phyloP scores from a whole-genome alignment of 2,797 vertebrate species.

The Sebastes reedi region DNA sequence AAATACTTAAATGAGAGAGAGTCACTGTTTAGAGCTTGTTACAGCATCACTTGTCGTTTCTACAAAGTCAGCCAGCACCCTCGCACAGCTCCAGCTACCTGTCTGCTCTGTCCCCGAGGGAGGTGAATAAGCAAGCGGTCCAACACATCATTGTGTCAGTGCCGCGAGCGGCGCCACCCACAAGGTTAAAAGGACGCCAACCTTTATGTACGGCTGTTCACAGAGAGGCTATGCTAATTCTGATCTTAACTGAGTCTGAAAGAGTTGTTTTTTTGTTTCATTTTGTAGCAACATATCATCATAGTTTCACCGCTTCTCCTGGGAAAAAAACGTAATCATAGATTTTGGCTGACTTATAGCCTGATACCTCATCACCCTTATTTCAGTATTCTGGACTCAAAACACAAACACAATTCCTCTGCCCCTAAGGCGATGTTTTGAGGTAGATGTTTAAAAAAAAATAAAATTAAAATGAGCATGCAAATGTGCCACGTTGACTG shows the following conservation, averaged over 20 bases:
- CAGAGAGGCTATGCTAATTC: conserved; percentile 58
- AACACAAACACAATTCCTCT: conserved; percentile 30
- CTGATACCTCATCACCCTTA: conserved; percentile 28
- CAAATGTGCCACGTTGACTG: conserved; percentile 19
- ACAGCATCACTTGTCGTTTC: conserved; percentile 40
- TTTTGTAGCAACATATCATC: conserved; percentile 41
- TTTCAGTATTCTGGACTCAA: conserved; percentile 44
- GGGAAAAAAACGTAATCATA: conserved; percentile 13
- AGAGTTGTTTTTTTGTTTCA: conserved; percentile 24
- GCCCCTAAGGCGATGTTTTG: conserved; percentile 15
- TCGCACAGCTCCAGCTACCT: conserved; percentile 53
- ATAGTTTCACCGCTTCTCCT: conserved; percentile 15
- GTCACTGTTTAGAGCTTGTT: conserved; percentile 42
- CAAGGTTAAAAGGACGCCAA: conserved; percentile 72
- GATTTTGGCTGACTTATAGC: conserved; percentile 2
- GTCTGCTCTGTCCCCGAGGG: conserved; percentile 52
- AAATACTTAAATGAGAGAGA: conserved; percentile 48
- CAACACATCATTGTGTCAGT: conserved; percentile 60
- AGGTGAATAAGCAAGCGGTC: conserved; percentile 61
- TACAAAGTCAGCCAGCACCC: conserved; percentile 43
- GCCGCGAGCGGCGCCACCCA: conserved; percentile 56
- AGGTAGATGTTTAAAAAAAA: conserved; percentile 3
- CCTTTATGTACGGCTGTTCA: conserved; percentile 48
- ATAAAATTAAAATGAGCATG: conserved; percentile 13
- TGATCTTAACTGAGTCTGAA: conserved; percentile 55